Evolutionary conservation across 1,140 invertebrate genomes (phyloP).

Genomic region (Globodera ellingtonae): DNA sequence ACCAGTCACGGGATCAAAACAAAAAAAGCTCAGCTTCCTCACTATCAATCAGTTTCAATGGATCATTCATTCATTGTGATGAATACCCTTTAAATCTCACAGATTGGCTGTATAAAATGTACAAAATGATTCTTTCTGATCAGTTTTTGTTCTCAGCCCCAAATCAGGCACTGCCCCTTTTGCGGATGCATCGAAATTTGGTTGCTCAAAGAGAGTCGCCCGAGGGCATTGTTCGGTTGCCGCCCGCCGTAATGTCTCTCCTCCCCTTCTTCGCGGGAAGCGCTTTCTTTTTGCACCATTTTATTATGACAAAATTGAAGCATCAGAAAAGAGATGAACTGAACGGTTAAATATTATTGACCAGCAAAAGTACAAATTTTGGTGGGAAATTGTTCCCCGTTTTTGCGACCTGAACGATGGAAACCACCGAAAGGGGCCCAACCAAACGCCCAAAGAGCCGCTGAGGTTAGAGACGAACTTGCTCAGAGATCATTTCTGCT

Average conservation of each 20-base stretch:
- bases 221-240: background rate
- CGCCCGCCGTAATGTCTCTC: background rate
- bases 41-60: no score
- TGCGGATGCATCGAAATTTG: background rate
- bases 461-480: conserved; percentile 42
- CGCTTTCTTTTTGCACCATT: conserved; percentile 5
- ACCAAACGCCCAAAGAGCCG: conserved; percentile 44
- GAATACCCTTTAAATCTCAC: no score
- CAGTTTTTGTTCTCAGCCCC: background rate
- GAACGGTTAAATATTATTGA: background rate
- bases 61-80: no score
- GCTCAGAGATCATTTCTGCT: conserved; percentile 28
- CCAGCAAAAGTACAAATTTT: background rate
- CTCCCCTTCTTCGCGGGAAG: background rate
- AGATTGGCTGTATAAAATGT: no score
- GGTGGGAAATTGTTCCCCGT: background rate
- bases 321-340: conserved; percentile 4
- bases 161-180: background rate
- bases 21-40: no score
- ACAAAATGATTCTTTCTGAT: background rate
- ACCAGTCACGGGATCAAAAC: no score
- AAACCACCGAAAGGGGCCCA: conserved; percentile 43
- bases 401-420: conserved; percentile 36
- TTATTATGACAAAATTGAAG: background rate
- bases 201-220: background rate